Conservation (phyloP, 2,888 invertebrate genomes). For the Athetis lepigone region DNA sequence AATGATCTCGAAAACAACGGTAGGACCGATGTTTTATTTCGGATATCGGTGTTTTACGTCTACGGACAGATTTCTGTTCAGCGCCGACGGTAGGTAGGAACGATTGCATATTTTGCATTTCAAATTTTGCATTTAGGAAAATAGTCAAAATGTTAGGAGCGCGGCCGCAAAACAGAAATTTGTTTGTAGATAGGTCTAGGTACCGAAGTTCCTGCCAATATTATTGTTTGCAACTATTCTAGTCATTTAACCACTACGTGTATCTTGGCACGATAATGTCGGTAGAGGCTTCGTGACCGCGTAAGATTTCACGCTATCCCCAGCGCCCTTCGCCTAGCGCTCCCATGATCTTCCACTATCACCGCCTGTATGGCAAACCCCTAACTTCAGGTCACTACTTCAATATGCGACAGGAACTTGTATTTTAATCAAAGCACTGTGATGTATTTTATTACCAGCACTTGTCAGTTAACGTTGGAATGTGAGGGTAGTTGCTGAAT, state of each 20-base stretch:
- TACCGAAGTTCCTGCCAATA: conserved; percentile 67
- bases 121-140: conserved; percentile 48
- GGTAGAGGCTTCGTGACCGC: conserved; percentile 65
- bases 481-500: conserved; percentile 59
- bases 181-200: conserved; percentile 62
- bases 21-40: conserved; percentile 62
- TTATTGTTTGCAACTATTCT: conserved; percentile 51
- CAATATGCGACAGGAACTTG: conserved; percentile 72
- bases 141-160: conserved; percentile 63
- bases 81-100: conserved; percentile 51
- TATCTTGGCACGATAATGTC: conserved; percentile 55
- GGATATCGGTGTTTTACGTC: conserved; percentile 59
- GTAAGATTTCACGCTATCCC: conserved; percentile 73
- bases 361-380: conserved; percentile 83
- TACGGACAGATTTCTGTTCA: conserved; percentile 73
- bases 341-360: conserved; percentile 86
- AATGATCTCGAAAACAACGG: conserved; percentile 68
- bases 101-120: conserved; percentile 56
- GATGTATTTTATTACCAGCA: conserved; percentile 61
- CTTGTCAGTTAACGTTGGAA: conserved; percentile 47
- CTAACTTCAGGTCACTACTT: conserved; percentile 75
- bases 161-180: conserved; percentile 70
- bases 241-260: conserved; percentile 49
- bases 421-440: conserved; percentile 61
- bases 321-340: conserved; percentile 86